Evolutionary conservation across 1,140 invertebrate genomes (phyloP).

Genomic region (Cardiocondyla obscurior): DNA sequence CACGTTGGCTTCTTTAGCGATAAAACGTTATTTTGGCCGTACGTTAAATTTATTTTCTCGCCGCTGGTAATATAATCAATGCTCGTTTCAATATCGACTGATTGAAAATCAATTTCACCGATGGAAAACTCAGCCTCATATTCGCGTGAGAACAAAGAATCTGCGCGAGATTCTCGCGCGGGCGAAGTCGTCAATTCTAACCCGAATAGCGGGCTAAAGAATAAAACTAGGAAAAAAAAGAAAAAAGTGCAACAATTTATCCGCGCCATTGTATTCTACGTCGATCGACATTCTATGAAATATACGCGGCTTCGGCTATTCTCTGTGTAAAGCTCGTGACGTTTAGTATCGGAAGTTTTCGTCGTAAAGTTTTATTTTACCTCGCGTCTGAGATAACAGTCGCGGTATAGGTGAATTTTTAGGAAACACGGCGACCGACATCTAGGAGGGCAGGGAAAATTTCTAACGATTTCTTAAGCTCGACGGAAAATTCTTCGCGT

Average conservation of each 20-base stretch:
- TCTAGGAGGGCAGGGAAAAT: background rate
- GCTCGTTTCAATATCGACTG: background rate
- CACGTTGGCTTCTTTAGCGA: background rate
- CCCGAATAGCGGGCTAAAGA: constrained; percentile 1
- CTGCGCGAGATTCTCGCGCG: background rate
- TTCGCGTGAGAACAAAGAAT: constrained; percentile 17
- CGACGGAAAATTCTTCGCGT: background rate
- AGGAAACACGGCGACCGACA: background rate
- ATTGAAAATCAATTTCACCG: constrained; percentile 28
- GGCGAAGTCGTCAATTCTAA: constrained; percentile 15
- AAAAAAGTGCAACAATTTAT: constrained; percentile 44
- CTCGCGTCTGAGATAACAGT: background rate
- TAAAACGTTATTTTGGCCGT: constrained; percentile 1
- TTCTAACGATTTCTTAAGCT: background rate
- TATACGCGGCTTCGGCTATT: constrained; percentile 1
- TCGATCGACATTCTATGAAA: constrained; percentile 8
- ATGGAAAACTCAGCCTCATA: background rate
- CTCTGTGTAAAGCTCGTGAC: background rate
- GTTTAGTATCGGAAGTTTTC: constrained; percentile 13
- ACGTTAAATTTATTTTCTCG: background rate
- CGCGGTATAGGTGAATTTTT: background rate
- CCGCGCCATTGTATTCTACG: background rate
- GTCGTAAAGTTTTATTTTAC: constrained; percentile 30
- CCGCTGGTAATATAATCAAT: background rate
- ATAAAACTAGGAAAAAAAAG: constrained; percentile 37